Evolutionary conservation across 2,797 vertebrate genomes (phyloP), one percentile per base, ranked within the genome.

Genomic region (Liasis olivaceus): DNA sequence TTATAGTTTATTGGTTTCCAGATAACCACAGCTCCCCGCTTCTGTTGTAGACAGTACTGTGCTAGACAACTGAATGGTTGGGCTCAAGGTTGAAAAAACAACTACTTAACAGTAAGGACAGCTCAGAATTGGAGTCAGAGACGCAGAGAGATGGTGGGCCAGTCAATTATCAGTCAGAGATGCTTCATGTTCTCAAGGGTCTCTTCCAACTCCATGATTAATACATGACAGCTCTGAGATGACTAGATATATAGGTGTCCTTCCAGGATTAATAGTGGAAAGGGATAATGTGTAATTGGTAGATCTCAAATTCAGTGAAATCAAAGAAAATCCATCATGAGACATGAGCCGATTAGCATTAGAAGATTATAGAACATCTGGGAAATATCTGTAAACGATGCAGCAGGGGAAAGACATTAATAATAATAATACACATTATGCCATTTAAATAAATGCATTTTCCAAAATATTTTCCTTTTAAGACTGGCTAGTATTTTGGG

Each of bases 301-400:
- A 64, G 47, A 7, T 85, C 54, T 62, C n/a, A 36, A 56, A 51
- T 87, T 54, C 85, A 63, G 42, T 24, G 58, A 47, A 20, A 90
- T n/a, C 28, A 62, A 26, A 26, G 36, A 72, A 85, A 87, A 81
- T 3, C 28, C 47, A 63, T 26, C 58, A 63, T 22, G 42, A 90
- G 85, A 81, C 60, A 42, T 6, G 47, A 56, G 63, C n/a, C 9
- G 87, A 93, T 94, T 92, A 94, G 36, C n/a, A 1, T 64, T 93
- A 94, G 54, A 94, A 54, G 84, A 94, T 95, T 95, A 90, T 60
- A 11, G 93, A 93, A 47, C 3, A 42, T 42, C 17, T 86, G 59
- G 72, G 36, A 81, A 81, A 91, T 91, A 88, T 92, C 63, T 22
- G 56, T 42, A 20, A 60, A 88, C 77, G 85, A n/a, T 22, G 42